Evolutionary conservation across 2,797 vertebrate genomes (phyloP).

Genomic region (Protosalanx chinensis): DNA sequence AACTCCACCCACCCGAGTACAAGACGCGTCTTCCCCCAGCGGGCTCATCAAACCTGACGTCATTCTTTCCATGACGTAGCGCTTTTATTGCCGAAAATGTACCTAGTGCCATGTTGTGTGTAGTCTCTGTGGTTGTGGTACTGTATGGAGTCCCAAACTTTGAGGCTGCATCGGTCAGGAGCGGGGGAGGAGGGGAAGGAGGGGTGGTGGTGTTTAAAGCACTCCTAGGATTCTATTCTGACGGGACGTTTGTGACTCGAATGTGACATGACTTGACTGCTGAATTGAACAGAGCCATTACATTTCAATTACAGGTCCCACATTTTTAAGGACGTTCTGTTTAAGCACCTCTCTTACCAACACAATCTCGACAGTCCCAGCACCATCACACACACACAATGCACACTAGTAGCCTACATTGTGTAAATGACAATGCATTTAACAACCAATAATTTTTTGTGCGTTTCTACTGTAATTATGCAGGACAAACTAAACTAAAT

Average conservation of each 20-base stretch:
- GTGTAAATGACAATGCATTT: neutral
- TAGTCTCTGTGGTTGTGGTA: too few species aligned
- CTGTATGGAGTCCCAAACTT: too few species aligned
- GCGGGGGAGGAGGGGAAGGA: too few species aligned
- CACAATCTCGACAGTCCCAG: neutral
- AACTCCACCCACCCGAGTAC: slow-evolving; percentile 60
- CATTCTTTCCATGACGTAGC: slow-evolving; percentile 84
- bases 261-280: neutral
- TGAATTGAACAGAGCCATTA: neutral
- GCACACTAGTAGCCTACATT: neutral
- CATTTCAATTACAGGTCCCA: too few species aligned
- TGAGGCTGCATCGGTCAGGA: too few species aligned
- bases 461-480: neutral
- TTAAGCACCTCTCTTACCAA: neutral
- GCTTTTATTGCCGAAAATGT: slow-evolving; percentile 31
- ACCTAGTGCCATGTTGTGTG: too few species aligned
- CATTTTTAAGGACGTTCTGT: too few species aligned
- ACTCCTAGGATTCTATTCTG: too few species aligned
- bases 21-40: slow-evolving; percentile 68
- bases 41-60: slow-evolving; percentile 80
- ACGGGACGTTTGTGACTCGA: too few species aligned
- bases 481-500: neutral
- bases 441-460: neutral
- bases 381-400: neutral
- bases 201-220: too few species aligned